Conservation (phyloP, 92 coral and sea anemone genomes). For the Palythoa grandiflora region DNA sequence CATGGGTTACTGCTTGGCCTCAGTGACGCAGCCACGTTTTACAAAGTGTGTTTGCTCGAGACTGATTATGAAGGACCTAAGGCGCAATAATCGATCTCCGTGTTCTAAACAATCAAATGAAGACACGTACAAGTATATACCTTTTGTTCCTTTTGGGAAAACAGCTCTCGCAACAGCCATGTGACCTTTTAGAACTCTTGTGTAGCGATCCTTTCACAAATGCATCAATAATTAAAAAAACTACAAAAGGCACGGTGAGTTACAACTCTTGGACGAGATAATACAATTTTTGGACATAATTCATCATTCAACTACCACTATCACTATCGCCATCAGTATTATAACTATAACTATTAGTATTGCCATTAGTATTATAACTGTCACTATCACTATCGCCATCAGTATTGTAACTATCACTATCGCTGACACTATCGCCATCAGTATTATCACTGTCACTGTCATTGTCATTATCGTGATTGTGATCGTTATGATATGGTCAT, state of each 20-base stretch:
- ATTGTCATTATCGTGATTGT: no score
- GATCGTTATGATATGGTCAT: background rate
- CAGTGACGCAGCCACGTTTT: no score
- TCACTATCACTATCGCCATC: background rate
- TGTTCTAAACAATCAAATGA: background rate
- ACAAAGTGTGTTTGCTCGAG: no score
- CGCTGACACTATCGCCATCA: no score
- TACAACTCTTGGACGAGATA: background rate
- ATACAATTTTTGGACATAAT: background rate
- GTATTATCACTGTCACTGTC: no score
- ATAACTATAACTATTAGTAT: background rate
- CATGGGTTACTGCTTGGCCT: no score
- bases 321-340: background rate
- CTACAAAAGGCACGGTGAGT: background rate
- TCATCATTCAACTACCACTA: background rate
- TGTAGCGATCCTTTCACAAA: conserved; percentile 54
- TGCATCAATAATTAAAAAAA: background rate
- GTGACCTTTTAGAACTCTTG: conserved; percentile 65
- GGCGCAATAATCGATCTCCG: background rate
- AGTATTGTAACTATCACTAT: no score
- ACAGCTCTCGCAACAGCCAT: conserved; percentile 48
- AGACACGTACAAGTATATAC: background rate
- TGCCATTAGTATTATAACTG: background rate
- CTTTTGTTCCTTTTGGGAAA: conserved; percentile 62
- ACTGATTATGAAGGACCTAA: no score